phyloP scores from a whole-genome alignment of 2,888 invertebrate species.

The Dichetophora obliterata region DNA sequence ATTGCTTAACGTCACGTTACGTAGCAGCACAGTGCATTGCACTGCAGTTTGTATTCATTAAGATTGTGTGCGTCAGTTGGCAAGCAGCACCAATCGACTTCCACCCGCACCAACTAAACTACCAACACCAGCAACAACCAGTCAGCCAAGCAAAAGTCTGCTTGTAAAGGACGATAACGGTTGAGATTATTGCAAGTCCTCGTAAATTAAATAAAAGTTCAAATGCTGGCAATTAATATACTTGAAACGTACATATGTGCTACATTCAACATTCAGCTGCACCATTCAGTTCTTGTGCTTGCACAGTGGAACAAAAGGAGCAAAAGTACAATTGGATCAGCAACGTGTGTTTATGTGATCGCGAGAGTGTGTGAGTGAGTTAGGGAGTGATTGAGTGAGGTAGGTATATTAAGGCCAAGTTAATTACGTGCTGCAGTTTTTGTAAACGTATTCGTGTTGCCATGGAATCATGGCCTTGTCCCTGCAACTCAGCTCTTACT shows the following conservation, averaged over 20 bases:
- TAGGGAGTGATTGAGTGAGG: conserved; percentile 31
- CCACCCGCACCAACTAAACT: background rate
- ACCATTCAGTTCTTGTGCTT: background rate
- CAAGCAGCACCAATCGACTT: background rate
- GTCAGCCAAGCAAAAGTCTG: conserved; percentile 14
- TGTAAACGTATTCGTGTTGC: background rate
- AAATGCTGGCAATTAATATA: conserved; percentile 68
- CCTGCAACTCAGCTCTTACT: background rate
- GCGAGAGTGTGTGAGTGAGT: conserved; percentile 25
- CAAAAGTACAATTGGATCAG: background rate
- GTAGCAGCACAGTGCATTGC: background rate
- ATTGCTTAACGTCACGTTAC: background rate
- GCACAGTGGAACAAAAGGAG: background rate
- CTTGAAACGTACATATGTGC: conserved; percentile 62
- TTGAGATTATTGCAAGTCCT: conserved; percentile 52
- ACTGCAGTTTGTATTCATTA: background rate
- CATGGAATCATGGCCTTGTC: background rate
- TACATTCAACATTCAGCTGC: conserved; percentile 40
- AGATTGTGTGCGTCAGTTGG: background rate
- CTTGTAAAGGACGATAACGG: conserved; percentile 28
- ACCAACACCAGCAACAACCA: background rate
- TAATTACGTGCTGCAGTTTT: background rate
- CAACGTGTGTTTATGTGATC: too few species aligned
- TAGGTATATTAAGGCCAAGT: background rate
- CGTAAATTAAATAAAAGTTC: conserved; percentile 69